These are phyloP conservation scores for Limnothrissa miodon DNA, from an alignment of 2,113 vertebrate genomes.

Conservation along the genomic window DNA sequence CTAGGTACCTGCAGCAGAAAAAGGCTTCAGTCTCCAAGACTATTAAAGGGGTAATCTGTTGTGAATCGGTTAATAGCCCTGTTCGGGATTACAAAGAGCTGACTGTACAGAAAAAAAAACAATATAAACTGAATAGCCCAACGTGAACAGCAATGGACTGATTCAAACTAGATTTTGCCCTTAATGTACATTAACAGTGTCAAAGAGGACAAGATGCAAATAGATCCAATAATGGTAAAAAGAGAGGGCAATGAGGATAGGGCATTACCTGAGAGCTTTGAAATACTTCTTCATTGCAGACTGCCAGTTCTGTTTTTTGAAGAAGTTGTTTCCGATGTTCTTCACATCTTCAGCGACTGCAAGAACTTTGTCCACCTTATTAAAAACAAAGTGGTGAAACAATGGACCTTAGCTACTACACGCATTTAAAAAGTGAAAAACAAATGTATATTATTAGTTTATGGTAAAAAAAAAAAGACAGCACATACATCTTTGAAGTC, in stretches of 20 bases:
- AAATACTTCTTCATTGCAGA: slow-evolving; percentile 86
- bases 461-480: slow-evolving; percentile 16
- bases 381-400: slow-evolving; percentile 25
- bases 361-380: slow-evolving; percentile 83
- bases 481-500: slow-evolving; percentile 85
- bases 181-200: no score
- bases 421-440: no score
- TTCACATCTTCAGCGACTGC: slow-evolving; percentile 88
- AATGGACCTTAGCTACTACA: neutral
- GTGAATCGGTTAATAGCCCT: no score
- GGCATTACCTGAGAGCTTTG: slow-evolving; percentile 88
- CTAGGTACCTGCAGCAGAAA: slow-evolving; percentile 61
- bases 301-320: slow-evolving; percentile 92
- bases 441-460: no score
- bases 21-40: no score
- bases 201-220: no score
- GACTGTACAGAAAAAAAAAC: no score
- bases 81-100: no score
- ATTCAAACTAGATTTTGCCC: no score
- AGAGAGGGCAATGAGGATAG: neutral
- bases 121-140: no score
- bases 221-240: neutral
- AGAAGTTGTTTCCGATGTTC: slow-evolving; percentile 91
- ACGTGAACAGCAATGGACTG: no score
- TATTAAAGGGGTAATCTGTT: no score